Evolutionary conservation across 2,797 vertebrate genomes (phyloP), one percentile per base, ranked within the genome.

Genomic region (Lagodon rhomboides): DNA sequence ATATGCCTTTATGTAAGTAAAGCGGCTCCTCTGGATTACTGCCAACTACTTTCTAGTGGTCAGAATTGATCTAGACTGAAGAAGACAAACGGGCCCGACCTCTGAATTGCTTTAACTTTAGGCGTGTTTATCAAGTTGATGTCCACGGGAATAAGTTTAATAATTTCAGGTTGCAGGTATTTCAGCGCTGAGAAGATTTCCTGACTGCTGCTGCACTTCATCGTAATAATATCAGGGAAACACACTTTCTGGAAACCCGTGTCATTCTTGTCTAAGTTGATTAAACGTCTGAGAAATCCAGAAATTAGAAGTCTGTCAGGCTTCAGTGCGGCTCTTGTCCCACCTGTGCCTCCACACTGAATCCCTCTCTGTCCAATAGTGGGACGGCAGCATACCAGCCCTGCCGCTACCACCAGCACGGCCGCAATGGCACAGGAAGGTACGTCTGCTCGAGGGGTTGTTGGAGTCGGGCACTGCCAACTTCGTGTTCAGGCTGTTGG

Each of bases 381-480:
- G 96, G 97, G 97, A 96, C 97, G 97, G 96, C 97, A 98, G 96
- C 97, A 97, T 92, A 98, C 97, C 94, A 96, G 96, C 95, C 97
- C 97, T 95, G 95, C 96, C 77, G 97, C 97, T 92, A 96, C 97
- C 94, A 96, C 96, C 96, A 97, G 97, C 95, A 97, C 97, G 85
- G 97, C 96, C 93, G 92, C 97, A 90, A 95, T 97, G 96, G 97
- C 97, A 88, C 96, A 97, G 97, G 97, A 97, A 98, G 97, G 97
- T 98, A 98, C 66, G 97, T 97, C 77, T 89, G 87, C 89, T 77
- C 55, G 85, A 91, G 75, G 84, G 76, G 79, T 54, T 46, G 84
- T 66, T 73, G 83, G 68, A 87, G 69, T 79, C 64, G 15, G 81
- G 84, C 85, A 74, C 77, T 82, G 89, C 88, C 90, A 87, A 79